A percentile compares a stretch with the other conserved stretches of the same genome.
phyloP scores from a whole-genome alignment of 1,140 invertebrate genomes.

The Neodiprion virginianus region DNA sequence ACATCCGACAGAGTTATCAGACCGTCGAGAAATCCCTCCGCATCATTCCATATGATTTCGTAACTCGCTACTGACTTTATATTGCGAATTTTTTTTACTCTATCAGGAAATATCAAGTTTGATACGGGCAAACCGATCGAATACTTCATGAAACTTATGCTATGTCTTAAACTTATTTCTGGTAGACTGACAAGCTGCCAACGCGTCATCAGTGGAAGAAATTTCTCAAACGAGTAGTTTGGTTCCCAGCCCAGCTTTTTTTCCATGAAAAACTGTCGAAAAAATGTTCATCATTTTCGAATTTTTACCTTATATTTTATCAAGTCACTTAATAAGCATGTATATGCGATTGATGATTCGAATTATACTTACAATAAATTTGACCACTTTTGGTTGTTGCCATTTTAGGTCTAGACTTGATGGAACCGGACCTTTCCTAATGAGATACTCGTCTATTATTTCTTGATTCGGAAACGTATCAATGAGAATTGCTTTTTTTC shows the following conservation, averaged over 20 bases:
- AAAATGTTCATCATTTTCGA: constrained; percentile 21
- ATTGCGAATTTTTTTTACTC: constrained; percentile 68
- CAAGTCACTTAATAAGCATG: not conserved
- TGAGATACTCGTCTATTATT: constrained; percentile 78
- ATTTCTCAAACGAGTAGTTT: constrained; percentile 78
- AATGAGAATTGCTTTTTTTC: constrained; percentile 71
- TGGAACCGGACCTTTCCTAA: constrained; percentile 59
- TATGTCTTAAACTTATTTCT: constrained; percentile 34
- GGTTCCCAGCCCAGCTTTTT: constrained; percentile 76
- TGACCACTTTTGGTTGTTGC: constrained; percentile 71
- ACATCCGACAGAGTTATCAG: constrained; percentile 64
- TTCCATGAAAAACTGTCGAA: constrained; percentile 69
- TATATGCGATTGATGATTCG: constrained; percentile 11
- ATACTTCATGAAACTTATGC: constrained; percentile 13
- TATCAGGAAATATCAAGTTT: constrained; percentile 55
- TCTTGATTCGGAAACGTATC: constrained; percentile 74
- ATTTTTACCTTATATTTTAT: constrained; percentile 23
- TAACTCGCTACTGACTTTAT: constrained; percentile 71
- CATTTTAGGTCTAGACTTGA: constrained; percentile 64
- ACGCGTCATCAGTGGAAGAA: constrained; percentile 76
- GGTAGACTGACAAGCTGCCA: constrained; percentile 68
- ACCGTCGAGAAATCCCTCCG: constrained; percentile 61
- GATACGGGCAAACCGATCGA: constrained; percentile 24
- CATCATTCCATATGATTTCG: constrained; percentile 75
- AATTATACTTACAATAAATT: constrained; percentile 68